Evolutionary conservation across 2,888 invertebrate genomes (phyloP), one percentile per base, ranked within the genome.

Genomic region (Agrochola lychnidis): DNA sequence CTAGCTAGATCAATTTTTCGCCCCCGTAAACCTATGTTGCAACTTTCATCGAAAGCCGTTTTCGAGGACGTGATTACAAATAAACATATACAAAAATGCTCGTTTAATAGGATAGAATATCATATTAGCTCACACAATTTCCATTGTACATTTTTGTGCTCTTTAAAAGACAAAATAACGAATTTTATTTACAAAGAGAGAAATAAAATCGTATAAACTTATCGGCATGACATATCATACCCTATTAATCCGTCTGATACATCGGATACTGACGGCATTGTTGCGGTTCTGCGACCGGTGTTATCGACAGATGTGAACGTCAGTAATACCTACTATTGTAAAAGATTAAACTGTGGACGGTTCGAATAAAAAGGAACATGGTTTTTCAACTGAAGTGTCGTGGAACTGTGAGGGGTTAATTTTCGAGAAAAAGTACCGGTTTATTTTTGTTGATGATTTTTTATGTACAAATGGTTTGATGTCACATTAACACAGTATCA

Each of bases 221-320:
- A 73, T 73, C 48, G 57, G 45, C n/a, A 25, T 71, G 71, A 78
- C 82, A 85, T 75, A 73, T 77, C 53, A 36, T 36, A 36, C n/a
- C 45, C 19, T 36, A 71, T 66, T 70, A 83, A 75, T 63, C 73
- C 70, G 22, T 73, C 56, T 61, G 68, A 79, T 61, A 82, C 63
- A 83, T 53, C 64, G 66, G 63, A 79, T 64, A 64, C 59, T 62
- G 78, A 71, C 53, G 73, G 61, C 62, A 73, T 73, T 83, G 76
- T 79, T 83, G 84, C 81, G 87, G 87, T 73, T 73, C 51, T 56
- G 68, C 48, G 56, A 78, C 78, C 72, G 72, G 63, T 82, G 81
- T 76, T 75, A 75, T 79, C 64, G 82, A 73, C 70, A 85, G 75
- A 61, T 79, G 70, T 75, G 73, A n/a, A 61, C 56, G 62, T 56